phyloP scores from a whole-genome alignment of 2,113 vertebrate genomes.

The Zosterops japonicus region DNA sequence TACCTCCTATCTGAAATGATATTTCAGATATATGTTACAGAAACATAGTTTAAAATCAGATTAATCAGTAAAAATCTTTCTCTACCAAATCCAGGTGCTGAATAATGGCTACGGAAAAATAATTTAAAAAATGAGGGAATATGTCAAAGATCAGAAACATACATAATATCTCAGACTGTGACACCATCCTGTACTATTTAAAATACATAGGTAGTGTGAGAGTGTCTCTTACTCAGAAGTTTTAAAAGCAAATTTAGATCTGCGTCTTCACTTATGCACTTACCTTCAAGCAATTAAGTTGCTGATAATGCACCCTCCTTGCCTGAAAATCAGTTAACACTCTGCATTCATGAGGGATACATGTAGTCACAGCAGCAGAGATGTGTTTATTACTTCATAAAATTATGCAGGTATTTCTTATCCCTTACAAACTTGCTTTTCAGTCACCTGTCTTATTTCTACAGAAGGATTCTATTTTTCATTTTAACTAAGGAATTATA shows the following conservation, averaged over 20 bases:
- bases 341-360: background rate
- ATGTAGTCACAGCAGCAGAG: background rate
- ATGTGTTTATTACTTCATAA: background rate
- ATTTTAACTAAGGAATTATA: background rate
- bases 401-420: background rate
- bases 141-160: background rate
- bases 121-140: background rate
- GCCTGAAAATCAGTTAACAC: background rate
- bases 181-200: background rate
- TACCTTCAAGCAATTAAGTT: background rate
- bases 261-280: background rate
- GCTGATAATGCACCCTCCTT: background rate
- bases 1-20: background rate
- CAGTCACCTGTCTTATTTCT: background rate
- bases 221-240: background rate
- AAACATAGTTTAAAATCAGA: background rate
- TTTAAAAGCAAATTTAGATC: background rate
- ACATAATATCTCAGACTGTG: background rate
- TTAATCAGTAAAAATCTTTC: background rate
- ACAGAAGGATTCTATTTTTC: background rate
- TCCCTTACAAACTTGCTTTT: background rate
- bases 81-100: background rate
- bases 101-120: background rate
- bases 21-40: background rate
- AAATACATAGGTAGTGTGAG: background rate